These are phyloP conservation scores for Cephus spinipes DNA, from an alignment of 2,888 invertebrate genomes.

Conservation along the genomic window DNA sequence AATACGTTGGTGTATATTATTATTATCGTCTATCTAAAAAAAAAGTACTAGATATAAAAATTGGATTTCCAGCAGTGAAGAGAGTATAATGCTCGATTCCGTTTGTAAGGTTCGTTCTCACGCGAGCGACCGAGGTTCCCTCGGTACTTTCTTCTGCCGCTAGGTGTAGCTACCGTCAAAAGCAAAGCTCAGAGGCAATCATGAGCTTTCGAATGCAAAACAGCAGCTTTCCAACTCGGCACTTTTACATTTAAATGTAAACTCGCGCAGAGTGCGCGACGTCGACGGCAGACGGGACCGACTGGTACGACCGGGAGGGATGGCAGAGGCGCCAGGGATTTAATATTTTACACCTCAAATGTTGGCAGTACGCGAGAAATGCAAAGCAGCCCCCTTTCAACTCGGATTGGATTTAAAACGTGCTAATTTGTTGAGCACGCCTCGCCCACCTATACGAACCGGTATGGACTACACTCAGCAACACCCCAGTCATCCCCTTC, in stretches of 20 bases:
- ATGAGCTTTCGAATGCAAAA: slow-evolving; percentile 68
- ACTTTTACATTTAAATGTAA: slow-evolving; percentile 68
- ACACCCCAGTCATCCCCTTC: slow-evolving; percentile 12
- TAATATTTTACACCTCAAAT: slow-evolving; percentile 68
- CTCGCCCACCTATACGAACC: slow-evolving; percentile 37
- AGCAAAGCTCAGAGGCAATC: slow-evolving; percentile 68
- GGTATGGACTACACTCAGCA: slow-evolving; percentile 21
- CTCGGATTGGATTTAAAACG: slow-evolving; percentile 65
- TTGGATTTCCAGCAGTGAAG: neutral
- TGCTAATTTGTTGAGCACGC: slow-evolving; percentile 63
- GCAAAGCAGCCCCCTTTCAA: slow-evolving; percentile 58
- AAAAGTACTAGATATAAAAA: neutral
- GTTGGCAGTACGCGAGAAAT: slow-evolving; percentile 59
- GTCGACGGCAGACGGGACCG: slow-evolving; percentile 21
- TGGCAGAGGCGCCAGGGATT: slow-evolving; percentile 54
- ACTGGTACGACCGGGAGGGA: slow-evolving; percentile 35
- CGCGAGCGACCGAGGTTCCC: neutral
- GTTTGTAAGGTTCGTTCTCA: neutral
- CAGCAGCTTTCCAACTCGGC: slow-evolving; percentile 59
- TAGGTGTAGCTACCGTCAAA: slow-evolving; percentile 50
- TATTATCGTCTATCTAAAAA: neutral
- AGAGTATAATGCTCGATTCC: neutral
- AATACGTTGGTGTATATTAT: neutral
- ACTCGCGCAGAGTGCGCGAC: slow-evolving; percentile 62
- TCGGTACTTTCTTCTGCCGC: neutral